phyloP scores from a whole-genome alignment of 1,140 invertebrate genomes.

The Zaprionus davidi region DNA sequence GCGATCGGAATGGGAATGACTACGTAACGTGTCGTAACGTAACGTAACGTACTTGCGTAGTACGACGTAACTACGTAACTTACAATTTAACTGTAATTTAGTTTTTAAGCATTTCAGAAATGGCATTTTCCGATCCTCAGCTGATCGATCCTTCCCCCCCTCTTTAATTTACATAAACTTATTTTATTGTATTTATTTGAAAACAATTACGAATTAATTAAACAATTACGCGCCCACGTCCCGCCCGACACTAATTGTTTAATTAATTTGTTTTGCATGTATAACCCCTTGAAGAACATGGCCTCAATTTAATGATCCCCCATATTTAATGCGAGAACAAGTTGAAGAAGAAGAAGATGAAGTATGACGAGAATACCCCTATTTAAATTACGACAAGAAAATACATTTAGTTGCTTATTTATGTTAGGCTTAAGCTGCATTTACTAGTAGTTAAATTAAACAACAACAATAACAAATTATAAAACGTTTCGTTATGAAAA shows the following conservation, averaged over 20 bases:
- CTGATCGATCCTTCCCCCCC: constrained; percentile 13
- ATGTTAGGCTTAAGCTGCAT: constrained; percentile 82
- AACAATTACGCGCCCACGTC: constrained; percentile 71
- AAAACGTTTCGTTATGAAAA: constrained; percentile 22
- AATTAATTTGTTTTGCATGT: constrained; percentile 84
- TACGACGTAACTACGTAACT: constrained; percentile 24
- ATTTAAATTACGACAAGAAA: constrained; percentile 49
- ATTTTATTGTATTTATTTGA: constrained; percentile 67
- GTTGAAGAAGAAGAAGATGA: constrained; percentile 25
- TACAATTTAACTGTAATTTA: constrained; percentile 49
- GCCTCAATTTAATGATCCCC: constrained; percentile 66
- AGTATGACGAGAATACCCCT: constrained; percentile 19
- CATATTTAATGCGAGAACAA: constrained; percentile 30
- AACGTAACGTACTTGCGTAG: constrained; percentile 40
- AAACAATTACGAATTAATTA: constrained; percentile 83
- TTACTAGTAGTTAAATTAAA: constrained; percentile 80
- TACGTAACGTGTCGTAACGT: constrained; percentile 53
- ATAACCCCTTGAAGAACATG: constrained; percentile 64
- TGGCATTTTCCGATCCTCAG: constrained; percentile 58
- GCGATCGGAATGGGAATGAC: constrained; percentile 25
- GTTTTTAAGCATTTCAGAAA: constrained; percentile 69
- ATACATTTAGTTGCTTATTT: constrained; percentile 80
- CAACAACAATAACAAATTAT: constrained; percentile 56
- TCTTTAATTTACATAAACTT: constrained; percentile 70
- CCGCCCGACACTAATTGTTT: constrained; percentile 74